Evolutionary conservation across 1,140 invertebrate genomes (phyloP).

Genomic region (Nixonia krombeini): DNA sequence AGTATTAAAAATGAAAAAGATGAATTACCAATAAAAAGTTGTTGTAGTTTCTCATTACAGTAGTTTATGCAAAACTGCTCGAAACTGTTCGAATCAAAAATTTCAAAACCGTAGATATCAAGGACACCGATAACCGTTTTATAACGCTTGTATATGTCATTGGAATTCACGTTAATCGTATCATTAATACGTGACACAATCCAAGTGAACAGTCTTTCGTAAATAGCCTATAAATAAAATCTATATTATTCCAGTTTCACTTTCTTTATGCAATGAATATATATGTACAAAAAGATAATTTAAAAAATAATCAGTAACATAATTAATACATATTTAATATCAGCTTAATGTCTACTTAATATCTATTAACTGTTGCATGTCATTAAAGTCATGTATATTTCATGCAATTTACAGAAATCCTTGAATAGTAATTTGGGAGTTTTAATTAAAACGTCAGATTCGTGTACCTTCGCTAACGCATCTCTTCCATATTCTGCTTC

Average conservation of each 20-base stretch:
- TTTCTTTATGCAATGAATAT: slow-evolving; percentile 15
- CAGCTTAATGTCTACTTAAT: too few relatives aligned
- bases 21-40: slow-evolving; percentile 96
- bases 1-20: too few relatives aligned
- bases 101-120: slow-evolving; percentile 98
- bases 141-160: slow-evolving; percentile 72
- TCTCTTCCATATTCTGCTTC: slow-evolving; percentile 93
- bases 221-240: slow-evolving; percentile 85
- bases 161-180: slow-evolving; percentile 79
- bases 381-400: too few relatives aligned
- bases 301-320: too few relatives aligned
- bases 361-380: too few relatives aligned
- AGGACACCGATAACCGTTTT: slow-evolving; percentile 94
- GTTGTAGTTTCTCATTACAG: slow-evolving; percentile 97
- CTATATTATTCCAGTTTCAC: too few relatives aligned
- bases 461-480: slow-evolving; percentile 87
- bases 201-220: slow-evolving; percentile 93
- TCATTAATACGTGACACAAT: slow-evolving; percentile 92
- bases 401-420: too few relatives aligned
- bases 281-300: not conserved
- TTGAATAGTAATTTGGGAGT: too few relatives aligned
- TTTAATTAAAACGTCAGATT: too few relatives aligned
- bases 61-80: slow-evolving; percentile 98
- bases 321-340: too few relatives aligned
- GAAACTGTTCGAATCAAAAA: slow-evolving; percentile 85